phyloP scores from a whole-genome alignment of 2,113 vertebrate species.

The Globicephala melas region DNA sequence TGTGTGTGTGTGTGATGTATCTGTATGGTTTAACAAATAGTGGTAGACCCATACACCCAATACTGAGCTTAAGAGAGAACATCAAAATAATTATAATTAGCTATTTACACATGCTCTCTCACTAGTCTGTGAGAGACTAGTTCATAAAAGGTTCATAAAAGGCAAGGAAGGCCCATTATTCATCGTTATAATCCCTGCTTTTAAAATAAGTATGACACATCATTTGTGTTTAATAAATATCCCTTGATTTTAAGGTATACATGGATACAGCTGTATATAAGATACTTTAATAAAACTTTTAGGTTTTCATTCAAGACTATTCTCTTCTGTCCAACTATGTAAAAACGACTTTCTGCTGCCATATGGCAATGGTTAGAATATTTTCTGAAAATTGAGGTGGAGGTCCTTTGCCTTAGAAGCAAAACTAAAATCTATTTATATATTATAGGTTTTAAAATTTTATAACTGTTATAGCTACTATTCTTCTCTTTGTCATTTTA shows the following conservation, averaged over 20 bases:
- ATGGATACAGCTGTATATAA: neutral
- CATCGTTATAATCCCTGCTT: neutral
- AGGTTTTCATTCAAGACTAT: neutral
- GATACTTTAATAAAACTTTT: neutral
- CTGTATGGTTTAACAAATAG: neutral
- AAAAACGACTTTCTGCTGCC: conserved; percentile 28
- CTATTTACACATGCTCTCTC: neutral
- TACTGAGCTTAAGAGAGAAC: neutral
- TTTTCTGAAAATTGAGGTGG: neutral
- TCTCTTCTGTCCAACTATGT: neutral
- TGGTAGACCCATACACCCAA: neutral
- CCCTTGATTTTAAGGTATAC: neutral
- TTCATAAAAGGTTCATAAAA: neutral
- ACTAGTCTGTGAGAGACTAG: neutral
- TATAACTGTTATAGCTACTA: neutral
- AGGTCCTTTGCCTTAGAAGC: conserved; percentile 50
- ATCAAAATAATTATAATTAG: neutral
- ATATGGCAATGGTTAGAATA: neutral
- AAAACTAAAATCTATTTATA: conserved; percentile 28
- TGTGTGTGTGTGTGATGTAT: neutral
- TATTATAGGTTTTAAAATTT: conserved; percentile 24
- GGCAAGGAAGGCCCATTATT: neutral
- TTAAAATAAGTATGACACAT: neutral
- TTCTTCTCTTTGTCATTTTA: conserved; percentile 61
- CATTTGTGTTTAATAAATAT: neutral